Base-by-base conservation (phyloP, 92 coral and sea anemone genomes). In the Montipora capitata region DNA sequence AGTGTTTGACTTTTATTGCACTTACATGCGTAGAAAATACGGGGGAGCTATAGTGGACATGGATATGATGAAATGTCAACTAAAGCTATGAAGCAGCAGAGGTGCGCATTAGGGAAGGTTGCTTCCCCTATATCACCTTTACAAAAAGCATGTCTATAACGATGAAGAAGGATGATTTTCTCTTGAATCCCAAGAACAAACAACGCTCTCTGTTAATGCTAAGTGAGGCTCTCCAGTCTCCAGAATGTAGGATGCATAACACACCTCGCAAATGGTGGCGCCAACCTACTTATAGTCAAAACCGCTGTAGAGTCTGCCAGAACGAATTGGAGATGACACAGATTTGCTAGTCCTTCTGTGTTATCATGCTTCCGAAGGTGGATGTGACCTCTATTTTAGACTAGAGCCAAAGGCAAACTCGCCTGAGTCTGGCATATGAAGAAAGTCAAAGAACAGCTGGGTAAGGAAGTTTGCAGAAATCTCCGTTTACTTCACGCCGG, bases 401-500 rank as follows among this genome's bases (percentile, higher is more conserved):
- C 84, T 84, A 64, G 90, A 86, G 69, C 82, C 87, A 45, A 81
- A 81, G 80, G 61, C 82, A n/a, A 88, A 88, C 49, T 63, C 84
- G 3, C 41, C 48, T 20, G 27, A 20, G 27, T 58, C 89, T 75
- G 58, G 89, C 93, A 39, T 4, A 76, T 54, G 72, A 45, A 45
- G 52, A 45, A 45, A 45, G 52, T 45, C 52, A 45, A 45, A 45
- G 1, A 45, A 45, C 52, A 45, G 52, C 52, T 45, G 52, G 52
- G 52, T 45, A 45, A 45, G 52, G 52, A 45, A 45, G 52, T 45
- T 83, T 40, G 93, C 89, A 38, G 69, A 72, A 61, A 84, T 92
- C 48, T 54, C 80, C 85, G 27, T 20, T 20, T 20, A 20, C 27
- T 20, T 20, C 27, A 20, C 27, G 27, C 27, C 27, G 27, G 27